Percentiles rank a stretch among this genome's conserved stretches.
phyloP scores from a whole-genome alignment of 2,113 vertebrate genomes.

The Pedionomus torquatus region DNA sequence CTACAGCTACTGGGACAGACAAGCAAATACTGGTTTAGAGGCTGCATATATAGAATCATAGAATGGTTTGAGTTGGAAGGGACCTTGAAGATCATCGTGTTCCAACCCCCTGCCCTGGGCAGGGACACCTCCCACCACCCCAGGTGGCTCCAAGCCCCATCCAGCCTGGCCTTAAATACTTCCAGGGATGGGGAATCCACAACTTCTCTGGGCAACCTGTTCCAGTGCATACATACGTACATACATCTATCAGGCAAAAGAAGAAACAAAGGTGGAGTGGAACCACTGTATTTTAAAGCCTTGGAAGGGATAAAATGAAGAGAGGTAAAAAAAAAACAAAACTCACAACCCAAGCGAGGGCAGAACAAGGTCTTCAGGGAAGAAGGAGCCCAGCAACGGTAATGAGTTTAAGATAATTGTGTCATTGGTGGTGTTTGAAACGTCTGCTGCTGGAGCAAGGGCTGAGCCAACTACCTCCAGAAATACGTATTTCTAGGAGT shows the following conservation, averaged over 20 bases:
- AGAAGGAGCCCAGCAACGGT: background rate
- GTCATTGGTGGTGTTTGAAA: background rate
- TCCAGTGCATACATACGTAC: too few species aligned
- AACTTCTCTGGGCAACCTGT: too few species aligned
- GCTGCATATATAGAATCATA: too few species aligned
- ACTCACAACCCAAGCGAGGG: too few species aligned
- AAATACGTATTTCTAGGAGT: accelerated
- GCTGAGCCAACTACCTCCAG: background rate
- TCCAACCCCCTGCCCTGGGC: too few species aligned
- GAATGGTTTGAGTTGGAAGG: too few species aligned
- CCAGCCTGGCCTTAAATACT: too few species aligned
- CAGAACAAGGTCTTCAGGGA: background rate
- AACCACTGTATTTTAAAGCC: accelerated
- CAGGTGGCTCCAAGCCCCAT: too few species aligned
- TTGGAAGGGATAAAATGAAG: background rate
- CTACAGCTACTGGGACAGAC: accelerated
- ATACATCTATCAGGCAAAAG: background rate
- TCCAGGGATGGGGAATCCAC: too few species aligned
- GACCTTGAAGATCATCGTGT: too few species aligned
- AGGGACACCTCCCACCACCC: too few species aligned
- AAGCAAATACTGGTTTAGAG: background rate
- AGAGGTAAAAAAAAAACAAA: background rate
- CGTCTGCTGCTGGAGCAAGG: background rate
- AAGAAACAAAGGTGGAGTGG: background rate
- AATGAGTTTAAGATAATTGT: background rate